Evolutionary conservation across 2,888 invertebrate genomes (phyloP), one percentile per base, ranked within the genome.

Genomic region (Leptinotarsa juncta): DNA sequence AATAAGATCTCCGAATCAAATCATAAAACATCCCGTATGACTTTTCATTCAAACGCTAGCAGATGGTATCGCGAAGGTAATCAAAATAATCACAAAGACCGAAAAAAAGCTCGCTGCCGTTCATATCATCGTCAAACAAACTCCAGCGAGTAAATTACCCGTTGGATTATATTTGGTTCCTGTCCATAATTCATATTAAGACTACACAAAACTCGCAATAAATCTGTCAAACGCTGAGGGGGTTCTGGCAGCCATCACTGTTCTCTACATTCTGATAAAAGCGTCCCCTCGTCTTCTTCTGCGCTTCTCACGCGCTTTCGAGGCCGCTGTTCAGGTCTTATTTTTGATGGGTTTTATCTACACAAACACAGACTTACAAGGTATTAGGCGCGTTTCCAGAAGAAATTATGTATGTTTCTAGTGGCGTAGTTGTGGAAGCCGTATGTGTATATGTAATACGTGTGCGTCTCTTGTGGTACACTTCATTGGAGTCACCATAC

Each of bases 171-270:
- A 82, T 84, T 85, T 81, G 83, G 85, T 82, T 83, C 87, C 87
- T 87, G 87, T 88, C 87, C 88, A 88, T 88, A 88, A 88, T 88
- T 88, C 88, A 88, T 88, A 88, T 88, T 88, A 88, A 88, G 88
- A 88, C 88, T 88, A 88, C 76, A 74, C 73, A 75, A 77, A 87
- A 88, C 86, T 87, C 82, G 87, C 86, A 86, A 88, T 88, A 88
- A 88, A 88, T 88, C 88, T 88, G 88, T 88, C 88, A 88, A 86
- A 87, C 83, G 79, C 83, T 84, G 82, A 85, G 85, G 85, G 86
- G 87, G 81, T 75, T 81, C 81, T 83, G 85, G 84, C 85, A 85
- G 84, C 85, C 79, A 79, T 77, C 77, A 77, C 78, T 73, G 68
- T 72, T 67, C 75, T 69, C 69, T 69, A 60, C 57, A 20, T 69